Conservation (phyloP, 92 coral and sea anemone species). For the Porites lobata region DNA sequence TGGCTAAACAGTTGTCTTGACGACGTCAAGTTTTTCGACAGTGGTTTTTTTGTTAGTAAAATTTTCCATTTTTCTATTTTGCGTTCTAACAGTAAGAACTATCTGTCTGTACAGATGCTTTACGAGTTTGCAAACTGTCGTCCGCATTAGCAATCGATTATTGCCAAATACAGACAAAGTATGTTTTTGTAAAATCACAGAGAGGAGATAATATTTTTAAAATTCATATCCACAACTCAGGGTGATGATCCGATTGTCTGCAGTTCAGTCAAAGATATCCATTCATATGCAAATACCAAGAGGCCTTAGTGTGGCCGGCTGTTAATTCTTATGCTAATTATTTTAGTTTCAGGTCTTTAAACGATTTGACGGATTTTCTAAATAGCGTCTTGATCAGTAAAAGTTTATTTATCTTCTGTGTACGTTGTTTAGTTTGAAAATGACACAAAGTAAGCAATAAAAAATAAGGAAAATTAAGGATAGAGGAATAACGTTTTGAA, state of each 20-base stretch:
- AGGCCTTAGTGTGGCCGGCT: background rate
- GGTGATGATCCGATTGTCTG: slow-evolving; percentile 12
- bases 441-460: background rate
- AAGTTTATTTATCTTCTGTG: background rate
- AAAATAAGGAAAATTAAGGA: background rate
- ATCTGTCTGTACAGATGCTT: background rate
- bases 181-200: background rate
- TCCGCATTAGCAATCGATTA: background rate
- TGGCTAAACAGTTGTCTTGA: slow-evolving; percentile 38
- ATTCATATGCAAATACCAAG: slow-evolving; percentile 40
- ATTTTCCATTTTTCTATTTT: background rate
- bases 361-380: slow-evolving; percentile 21
- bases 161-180: background rate
- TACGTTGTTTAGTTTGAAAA: background rate
- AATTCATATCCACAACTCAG: slow-evolving; percentile 14
- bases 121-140: background rate
- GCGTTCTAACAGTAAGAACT: background rate
- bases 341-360: background rate
- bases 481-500: background rate
- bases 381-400: background rate
- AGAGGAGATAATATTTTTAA: background rate
- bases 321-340: background rate
- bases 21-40: slow-evolving; percentile 33
- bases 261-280: background rate
- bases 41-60: background rate